Base-by-base conservation (phyloP, 2,113 vertebrate species). In the Sinocyclocheilus grahami region DNA sequence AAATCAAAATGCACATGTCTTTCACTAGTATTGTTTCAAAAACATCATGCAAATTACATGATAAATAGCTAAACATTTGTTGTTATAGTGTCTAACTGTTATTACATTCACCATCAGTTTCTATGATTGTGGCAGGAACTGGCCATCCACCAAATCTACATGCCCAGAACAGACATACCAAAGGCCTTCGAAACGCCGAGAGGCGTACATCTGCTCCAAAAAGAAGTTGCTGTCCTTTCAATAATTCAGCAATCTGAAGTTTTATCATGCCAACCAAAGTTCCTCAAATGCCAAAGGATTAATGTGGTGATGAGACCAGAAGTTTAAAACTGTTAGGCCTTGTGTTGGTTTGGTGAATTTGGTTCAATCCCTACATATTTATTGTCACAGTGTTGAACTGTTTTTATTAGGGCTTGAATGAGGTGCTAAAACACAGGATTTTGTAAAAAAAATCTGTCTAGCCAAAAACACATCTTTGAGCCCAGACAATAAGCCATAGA, bases 211-310 rank as follows among this genome's bases (percentile, higher is more conserved):
- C 1, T n/a, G 71, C 46, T 22, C 5, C 39, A 11, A 74, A 74
- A 46, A 74, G 42, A 4, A 42, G 39, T 46, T 74, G 71, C 71
- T 22, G 10, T 46, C 39, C 71, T 74, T 74, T 74, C 71, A 74
- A n/a, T 74, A 74, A 74, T 72, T 72, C 33, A 72, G 69, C 8
- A 39, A 22, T 72, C 69, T 72, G 69, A 22, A 22, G 69, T 39
- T 39, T 3, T 72, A 3, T 42, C 18, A 12, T 72, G 69, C 69
- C 69, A 72, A 22, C 4, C 4, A 22, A 9, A 72, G 69, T 42
- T 72, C 37, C 69, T 72, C 33, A 72, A 72, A 72, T 42, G 69
- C 69, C 69, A 72, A 72, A 22, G 18, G 42, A 42, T 42, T 20
- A n/a, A 72, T 72, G 69, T 6, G 20, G 37, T 42, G 37, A 72